Base-by-base conservation (phyloP, 2,888 invertebrate genomes). In the Amphiduros pacificus region DNA sequence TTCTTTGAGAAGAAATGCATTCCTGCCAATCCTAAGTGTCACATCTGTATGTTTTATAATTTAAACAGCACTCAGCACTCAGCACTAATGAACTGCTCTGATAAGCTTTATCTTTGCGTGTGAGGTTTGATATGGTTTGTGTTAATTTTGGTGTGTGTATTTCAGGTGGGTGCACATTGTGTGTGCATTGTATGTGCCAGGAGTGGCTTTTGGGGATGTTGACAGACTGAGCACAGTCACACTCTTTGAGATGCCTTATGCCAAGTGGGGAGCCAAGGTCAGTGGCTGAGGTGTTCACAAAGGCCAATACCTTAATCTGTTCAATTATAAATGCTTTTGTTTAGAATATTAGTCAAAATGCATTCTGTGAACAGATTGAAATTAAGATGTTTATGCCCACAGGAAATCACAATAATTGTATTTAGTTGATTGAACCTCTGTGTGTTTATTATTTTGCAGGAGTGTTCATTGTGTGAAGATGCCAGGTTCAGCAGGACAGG, bases 211-310 rank as follows among this genome's bases (percentile, higher is more conserved):
- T 84, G 94, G 94, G 53, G 96, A 98, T 86, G 89, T 80, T 17
- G 82, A 82, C 61, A 77, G 74, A 71, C 85, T 97, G 28, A 91
- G 92, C 0, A 93, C 92, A 51, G 84, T 97, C 22, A 96, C 96
- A 0, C 85, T 98, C 63, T 96, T 96, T 83, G 96, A 97, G 85
- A 94, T 98, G 92, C 92, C 93, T n/a, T 95, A 96, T 81, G 91
- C 90, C 58, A 91, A 92, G 73, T 99, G 96, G 94, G 98, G 98
- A 40, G 90, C 93, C 9, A 93, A 94, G 76, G 84, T 83, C 6
- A 44, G 44, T 11, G 9, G 36, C 17, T 17, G 9, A 11, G 9
- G 17, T 36, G 17, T 11, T 36, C 36, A 9, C 9, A 9, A 11
- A 36, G 36, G 36, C 17, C 11, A 17, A 17, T 9, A 9, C 17